Conservation (phyloP, 2,797 vertebrate species). For the Enteromius paludinosus region DNA sequence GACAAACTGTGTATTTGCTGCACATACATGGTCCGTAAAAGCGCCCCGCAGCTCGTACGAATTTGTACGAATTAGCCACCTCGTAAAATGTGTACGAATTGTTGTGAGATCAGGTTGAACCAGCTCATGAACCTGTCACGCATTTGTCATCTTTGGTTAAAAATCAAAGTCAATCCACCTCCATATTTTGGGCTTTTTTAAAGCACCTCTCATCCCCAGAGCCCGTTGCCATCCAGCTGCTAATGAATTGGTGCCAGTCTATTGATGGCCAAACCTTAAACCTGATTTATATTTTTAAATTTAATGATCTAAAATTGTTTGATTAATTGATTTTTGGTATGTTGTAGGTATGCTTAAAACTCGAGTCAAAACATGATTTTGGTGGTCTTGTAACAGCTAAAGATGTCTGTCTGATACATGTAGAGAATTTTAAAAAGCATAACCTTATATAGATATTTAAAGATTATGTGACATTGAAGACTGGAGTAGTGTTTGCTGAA, state of each 20-base stretch:
- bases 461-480: too few species aligned
- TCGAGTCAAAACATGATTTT: too few species aligned
- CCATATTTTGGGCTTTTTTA: not conserved
- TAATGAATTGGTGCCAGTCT: slow-evolving; percentile 16
- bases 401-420: not conserved
- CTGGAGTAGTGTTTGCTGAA: too few species aligned
- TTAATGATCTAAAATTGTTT: not conserved
- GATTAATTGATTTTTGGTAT: not conserved
- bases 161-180: slow-evolving; percentile 3
- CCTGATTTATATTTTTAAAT: not conserved
- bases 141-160: slow-evolving; percentile 14
- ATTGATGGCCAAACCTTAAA: not conserved
- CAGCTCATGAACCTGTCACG: slow-evolving; percentile 2
- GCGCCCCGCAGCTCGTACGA: too few species aligned
- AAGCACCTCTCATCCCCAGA: not conserved
- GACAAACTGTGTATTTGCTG: too few species aligned
- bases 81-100: too few species aligned
- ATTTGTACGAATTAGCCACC: too few species aligned
- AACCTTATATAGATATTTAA: too few species aligned
- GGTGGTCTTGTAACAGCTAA: not conserved
- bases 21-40: too few species aligned
- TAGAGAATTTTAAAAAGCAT: not conserved
- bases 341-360: not conserved
- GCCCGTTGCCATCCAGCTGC: not conserved
- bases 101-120: too few species aligned